phyloP scores from a whole-genome alignment of 2,797 vertebrate genomes.

The Artibeus lituratus region DNA sequence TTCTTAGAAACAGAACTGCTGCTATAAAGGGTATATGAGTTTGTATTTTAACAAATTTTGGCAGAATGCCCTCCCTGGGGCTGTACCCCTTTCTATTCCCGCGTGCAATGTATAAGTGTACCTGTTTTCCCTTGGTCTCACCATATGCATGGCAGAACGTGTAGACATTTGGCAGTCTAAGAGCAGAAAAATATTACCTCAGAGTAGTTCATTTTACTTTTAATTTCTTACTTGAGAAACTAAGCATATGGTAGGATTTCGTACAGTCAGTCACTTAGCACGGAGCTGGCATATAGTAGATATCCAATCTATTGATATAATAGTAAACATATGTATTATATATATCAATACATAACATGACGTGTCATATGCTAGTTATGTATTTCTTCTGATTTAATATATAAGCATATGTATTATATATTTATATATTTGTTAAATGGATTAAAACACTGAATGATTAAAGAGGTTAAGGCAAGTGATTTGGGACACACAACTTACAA shows the following conservation, averaged over 20 bases:
- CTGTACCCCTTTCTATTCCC: neutral
- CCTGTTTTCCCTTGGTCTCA: neutral
- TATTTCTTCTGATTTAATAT: neutral
- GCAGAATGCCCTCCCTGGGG: neutral
- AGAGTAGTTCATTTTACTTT: neutral
- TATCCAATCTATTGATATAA: neutral
- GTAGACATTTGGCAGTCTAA: neutral
- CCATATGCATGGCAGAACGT: neutral
- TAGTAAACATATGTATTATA: neutral
- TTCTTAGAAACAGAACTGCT: neutral
- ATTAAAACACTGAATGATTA: neutral
- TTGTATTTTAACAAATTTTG: neutral
- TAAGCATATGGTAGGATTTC: neutral
- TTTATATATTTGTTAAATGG: neutral
- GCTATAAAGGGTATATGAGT: neutral
- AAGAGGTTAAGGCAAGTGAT: neutral
- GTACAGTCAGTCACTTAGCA: conserved; percentile 1
- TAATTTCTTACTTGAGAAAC: neutral
- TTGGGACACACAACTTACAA: neutral
- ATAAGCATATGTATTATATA: neutral
- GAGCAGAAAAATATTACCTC: neutral
- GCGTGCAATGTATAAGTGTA: neutral
- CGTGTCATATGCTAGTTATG: neutral
- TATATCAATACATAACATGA: neutral
- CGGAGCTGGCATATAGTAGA: neutral